Conservation (phyloP, 2,797 vertebrate genomes). For the Apogon hyalosoma region DNA sequence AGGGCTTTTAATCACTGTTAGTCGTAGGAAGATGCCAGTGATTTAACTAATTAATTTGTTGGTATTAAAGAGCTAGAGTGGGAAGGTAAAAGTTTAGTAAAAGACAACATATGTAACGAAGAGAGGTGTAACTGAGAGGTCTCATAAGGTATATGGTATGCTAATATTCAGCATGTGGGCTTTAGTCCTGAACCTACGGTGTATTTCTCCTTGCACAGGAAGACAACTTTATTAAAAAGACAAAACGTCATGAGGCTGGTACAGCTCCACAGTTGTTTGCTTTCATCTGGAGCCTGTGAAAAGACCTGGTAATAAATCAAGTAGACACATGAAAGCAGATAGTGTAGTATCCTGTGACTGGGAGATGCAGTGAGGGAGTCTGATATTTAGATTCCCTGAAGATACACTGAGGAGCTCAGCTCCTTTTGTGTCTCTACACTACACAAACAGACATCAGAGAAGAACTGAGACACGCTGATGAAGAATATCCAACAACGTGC, state of each 20-base stretch:
- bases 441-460: slow-evolving; percentile 73
- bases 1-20: background rate
- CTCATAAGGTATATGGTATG: slow-evolving; percentile 25
- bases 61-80: slow-evolving; percentile 15
- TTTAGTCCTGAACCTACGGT: slow-evolving; percentile 21
- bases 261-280: slow-evolving; percentile 67
- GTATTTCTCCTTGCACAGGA: slow-evolving; percentile 34
- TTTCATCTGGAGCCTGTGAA: slow-evolving; percentile 66
- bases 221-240: slow-evolving; percentile 75
- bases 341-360: slow-evolving; percentile 72
- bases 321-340: slow-evolving; percentile 78
- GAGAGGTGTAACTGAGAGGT: slow-evolving; percentile 11
- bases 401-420: slow-evolving; percentile 63
- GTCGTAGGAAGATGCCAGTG: background rate
- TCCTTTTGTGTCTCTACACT: slow-evolving; percentile 60
- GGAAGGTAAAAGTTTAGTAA: slow-evolving; percentile 7
- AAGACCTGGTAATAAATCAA: slow-evolving; percentile 79
- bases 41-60: background rate
- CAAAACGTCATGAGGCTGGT: slow-evolving; percentile 61
- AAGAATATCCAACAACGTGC: slow-evolving; percentile 65
- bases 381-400: slow-evolving; percentile 78
- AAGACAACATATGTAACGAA: background rate
- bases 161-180: slow-evolving; percentile 38
- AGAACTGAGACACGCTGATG: slow-evolving; percentile 60
- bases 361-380: slow-evolving; percentile 64